Evolutionary conservation across 92 coral and sea anemone genomes (phyloP), one percentile per base, ranked within the genome.

Genomic region (Epizoanthus illoricatus): DNA sequence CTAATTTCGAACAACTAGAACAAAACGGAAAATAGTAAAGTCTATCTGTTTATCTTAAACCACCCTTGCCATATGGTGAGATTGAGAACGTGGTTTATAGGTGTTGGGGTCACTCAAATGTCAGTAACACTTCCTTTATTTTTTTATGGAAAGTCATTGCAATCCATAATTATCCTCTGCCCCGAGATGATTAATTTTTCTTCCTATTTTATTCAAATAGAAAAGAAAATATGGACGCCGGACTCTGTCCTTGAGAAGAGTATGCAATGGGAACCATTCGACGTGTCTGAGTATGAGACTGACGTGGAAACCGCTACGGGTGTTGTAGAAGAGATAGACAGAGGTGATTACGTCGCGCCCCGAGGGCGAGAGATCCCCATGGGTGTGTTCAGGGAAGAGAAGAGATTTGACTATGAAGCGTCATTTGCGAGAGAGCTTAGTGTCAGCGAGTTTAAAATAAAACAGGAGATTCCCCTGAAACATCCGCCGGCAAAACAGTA

Each of bases 221-320:
- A 63, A 20, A 88, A 78, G 78, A 66, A 80, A 28, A 39, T 79
- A 12, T 20, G 84, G 59, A 58, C 23, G 62, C 69, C 85, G 20
- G 87, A 74, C 74, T 73, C 67, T 43, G 89, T 71, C 36, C 88
- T 85, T 12, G 69, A 80, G 28, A 82, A 74, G 20, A 84, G 69
- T 19, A 57, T 86, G 33, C 68, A 85, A 43, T 93, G 97, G 97
- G 94, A 88, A 59, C 92, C 92, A 0, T 83, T 93, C 8, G 94
- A 93, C 76, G 90, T 91, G 89, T 91, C 97, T 3, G 94, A 88
- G 45, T 89, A 84, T 84, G 97, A 91, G 36, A 82, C 69, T 23
- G 88, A 75, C 11, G 81, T 89, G 12, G 90, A 88, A 69, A 86
- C 92, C 7, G 91, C 91, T 13, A 81, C 92, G 12, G 86, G 61